These are phyloP conservation scores for Octonoba sinensis DNA, from an alignment of 2,888 invertebrate species.

Conservation along the genomic window DNA sequence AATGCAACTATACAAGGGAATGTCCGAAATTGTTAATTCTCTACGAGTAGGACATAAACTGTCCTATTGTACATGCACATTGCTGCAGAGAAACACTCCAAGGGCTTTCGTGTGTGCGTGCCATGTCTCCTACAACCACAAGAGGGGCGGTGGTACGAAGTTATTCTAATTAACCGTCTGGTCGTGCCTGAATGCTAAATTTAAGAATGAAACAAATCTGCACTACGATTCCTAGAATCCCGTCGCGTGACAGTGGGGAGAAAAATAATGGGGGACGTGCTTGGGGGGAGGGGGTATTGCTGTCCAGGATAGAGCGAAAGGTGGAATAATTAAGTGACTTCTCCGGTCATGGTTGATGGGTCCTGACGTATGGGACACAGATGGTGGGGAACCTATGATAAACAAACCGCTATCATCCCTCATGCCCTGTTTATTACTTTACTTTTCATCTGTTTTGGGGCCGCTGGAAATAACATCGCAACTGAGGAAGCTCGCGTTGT, in stretches of 20 bases:
- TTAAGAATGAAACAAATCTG: slow-evolving; percentile 52
- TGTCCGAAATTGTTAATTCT: too few species aligned
- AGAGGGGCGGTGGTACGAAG: slow-evolving; percentile 17
- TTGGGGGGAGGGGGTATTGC: slow-evolving; percentile 10
- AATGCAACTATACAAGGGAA: too few species aligned
- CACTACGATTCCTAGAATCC: slow-evolving; percentile 42
- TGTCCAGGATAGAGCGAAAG: slow-evolving; percentile 7
- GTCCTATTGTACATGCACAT: too few species aligned
- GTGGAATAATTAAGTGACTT: slow-evolving; percentile 54
- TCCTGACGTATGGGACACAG: slow-evolving; percentile 42
- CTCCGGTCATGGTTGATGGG: slow-evolving; percentile 22
- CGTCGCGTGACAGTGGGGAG: slow-evolving; percentile 38
- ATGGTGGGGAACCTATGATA: slow-evolving; percentile 37
- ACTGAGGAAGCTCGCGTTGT: neutral
- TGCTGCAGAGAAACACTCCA: neutral
- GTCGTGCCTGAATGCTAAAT: slow-evolving; percentile 58
- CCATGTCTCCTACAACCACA: neutral
- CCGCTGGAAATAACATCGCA: slow-evolving; percentile 23
- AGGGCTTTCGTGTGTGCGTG: slow-evolving; percentile 2
- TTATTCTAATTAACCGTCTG: slow-evolving; percentile 56
- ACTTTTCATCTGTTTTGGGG: neutral
- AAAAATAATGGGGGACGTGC: slow-evolving; percentile 10
- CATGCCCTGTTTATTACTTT: slow-evolving; percentile 47
- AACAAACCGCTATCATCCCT: slow-evolving; percentile 47
- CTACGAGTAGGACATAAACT: too few species aligned